These are phyloP conservation scores for Oedothorax gibbosus DNA, from an alignment of 1,140 invertebrate species.

Conservation along the genomic window DNA sequence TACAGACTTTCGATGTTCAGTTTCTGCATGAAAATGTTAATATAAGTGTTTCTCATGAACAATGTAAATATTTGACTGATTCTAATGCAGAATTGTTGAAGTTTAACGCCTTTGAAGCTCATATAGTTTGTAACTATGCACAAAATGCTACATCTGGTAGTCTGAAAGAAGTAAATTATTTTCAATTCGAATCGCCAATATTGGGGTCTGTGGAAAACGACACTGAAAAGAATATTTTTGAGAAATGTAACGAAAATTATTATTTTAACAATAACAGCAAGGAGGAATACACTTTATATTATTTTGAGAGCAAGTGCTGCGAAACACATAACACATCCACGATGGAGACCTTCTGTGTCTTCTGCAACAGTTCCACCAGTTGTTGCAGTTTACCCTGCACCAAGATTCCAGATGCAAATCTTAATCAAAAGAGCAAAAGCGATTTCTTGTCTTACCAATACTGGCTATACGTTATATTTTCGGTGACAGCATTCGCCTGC, in stretches of 20 bases:
- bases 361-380: not conserved
- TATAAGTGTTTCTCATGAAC: not conserved
- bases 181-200: too few species aligned
- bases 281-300: not conserved
- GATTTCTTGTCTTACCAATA: constrained; percentile 25
- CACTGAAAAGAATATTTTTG: too few species aligned
- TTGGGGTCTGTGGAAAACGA: too few species aligned
- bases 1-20: not conserved
- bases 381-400: too few species aligned
- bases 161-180: not conserved
- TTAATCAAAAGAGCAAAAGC: not conserved
- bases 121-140: not conserved
- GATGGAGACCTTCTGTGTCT: not conserved
- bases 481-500: not conserved
- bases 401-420: not conserved
- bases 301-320: not conserved
- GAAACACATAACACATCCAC: not conserved
- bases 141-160: not conserved
- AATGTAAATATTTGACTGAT: not conserved
- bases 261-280: not conserved
- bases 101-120: not conserved
- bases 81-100: not conserved
- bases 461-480: constrained; percentile 19
- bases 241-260: too few species aligned
- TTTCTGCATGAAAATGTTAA: too few species aligned